Base-by-base conservation (phyloP, 2,113 vertebrate genomes). In the Apaloderma vittatum region DNA sequence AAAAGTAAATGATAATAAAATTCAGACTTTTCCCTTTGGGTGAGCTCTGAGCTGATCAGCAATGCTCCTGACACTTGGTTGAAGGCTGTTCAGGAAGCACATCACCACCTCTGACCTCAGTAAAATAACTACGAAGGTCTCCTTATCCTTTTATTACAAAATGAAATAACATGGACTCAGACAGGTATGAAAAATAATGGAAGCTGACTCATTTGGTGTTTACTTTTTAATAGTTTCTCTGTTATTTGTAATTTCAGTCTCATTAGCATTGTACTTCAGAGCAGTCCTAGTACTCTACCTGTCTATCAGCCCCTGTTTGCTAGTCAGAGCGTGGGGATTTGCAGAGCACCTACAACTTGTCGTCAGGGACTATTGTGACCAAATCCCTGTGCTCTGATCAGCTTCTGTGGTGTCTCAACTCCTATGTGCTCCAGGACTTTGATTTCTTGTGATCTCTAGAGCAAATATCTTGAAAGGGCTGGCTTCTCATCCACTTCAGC, bases 361-460 rank as follows among this genome's bases (percentile, higher is more conserved):
- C 88, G 78, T 88, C 88, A 65, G 86, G 58, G 52, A 58, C 63
- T 57, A 57, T n/a, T 66, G 65, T 54, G 83, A 66, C 48, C 84
- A 93, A 77, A 94, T 84, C 92, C 80, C 52, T 0, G 5, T 14
- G 68, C 88, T 96, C 94, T 92, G 82, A 94, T 93, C 88, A 88
- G 72, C 68, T 52, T 27, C 86, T 74, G 20, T 15, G 59, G 79
- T 86, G 68, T 57, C 90, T 93, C 88, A 29, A 81, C 54, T 95
- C 91, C 77, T 76, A 76, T 67, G 71, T 88, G 88, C 59, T 23
- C 79, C 55, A 63, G 43, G 40, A 94, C 94, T 97, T 96, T 90
- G 92, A 93, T 95, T 95, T 94, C 92, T 88, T 94, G 51, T 83
- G 88, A 94, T 78, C 88, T 92, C 92, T 96, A 73, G 61, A 88